Base-by-base conservation (phyloP, 2,888 invertebrate species). In the Eupithecia centaureata region DNA sequence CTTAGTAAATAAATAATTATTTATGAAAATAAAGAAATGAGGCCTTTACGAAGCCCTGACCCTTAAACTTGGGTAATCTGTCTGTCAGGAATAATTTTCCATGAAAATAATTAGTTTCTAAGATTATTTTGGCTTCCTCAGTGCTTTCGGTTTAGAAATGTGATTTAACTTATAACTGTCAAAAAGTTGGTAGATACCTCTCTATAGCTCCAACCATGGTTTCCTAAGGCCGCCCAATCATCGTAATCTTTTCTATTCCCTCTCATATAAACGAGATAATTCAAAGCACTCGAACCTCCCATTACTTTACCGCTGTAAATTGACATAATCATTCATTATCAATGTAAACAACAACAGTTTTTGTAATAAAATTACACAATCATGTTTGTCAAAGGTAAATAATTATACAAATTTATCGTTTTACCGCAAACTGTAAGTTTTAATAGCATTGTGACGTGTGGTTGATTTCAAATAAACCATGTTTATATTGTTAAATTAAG, bases 261-360 rank as follows among this genome's bases (percentile, higher is more conserved):
- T 83, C 95, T 84, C 81, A 94, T 94, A 80, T 95, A 95, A 33
- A 94, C 95, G 89, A 96, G 92, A 84, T 94, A 95, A 84, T 96
- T 96, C 56, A 95, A 92, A 51, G 95, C 88, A 73, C 95, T 95
- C 2, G 95, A 94, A 3, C 96, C 96, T 18, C 96, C 96, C 93
- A 96, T 94, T 2, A 95, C 95, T 81, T 94, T 95, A 4, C 95
- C 95, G 65, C 94, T 93, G 90, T 86, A 88, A 68, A 57, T 56
- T n/a, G 30, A 56, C 15, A 56, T 30, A 47, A 47, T 8, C 8
- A 32, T 47, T 47, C 0, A 22, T 47, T 47, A 47, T 18, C 12
- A 47, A 47, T 22, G 12, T 47, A 22, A 47, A 22, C 22, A 22
- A 47, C 47, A 22, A 1, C 0, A 2, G 47, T 22, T 22, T 4